These are phyloP conservation scores for Pollenia amentaria DNA, from an alignment of 2,888 invertebrate species.

Conservation along the genomic window DNA sequence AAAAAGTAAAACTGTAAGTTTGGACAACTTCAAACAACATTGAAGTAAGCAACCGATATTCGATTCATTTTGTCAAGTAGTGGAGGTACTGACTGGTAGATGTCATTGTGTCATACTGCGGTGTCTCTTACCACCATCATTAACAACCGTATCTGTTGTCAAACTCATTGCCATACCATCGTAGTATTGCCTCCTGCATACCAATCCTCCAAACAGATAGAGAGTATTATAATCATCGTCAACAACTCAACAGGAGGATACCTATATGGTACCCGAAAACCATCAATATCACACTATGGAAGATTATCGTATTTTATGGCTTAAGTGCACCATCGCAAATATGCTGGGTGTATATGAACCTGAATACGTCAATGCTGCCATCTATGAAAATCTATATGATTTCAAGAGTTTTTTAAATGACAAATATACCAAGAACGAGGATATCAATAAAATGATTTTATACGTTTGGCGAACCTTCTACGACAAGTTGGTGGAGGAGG, in stretches of 20 bases:
- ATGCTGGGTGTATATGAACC: conserved; percentile 82
- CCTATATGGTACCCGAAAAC: conserved; percentile 30
- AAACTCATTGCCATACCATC: conserved; percentile 7
- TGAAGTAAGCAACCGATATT: conserved; percentile 15
- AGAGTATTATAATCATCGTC: background rate
- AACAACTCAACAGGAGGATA: conserved; percentile 40
- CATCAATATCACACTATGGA: conserved; percentile 68
- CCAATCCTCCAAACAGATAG: background rate
- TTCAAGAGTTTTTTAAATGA: conserved; percentile 86
- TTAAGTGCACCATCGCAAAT: conserved; percentile 87
- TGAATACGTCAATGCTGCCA: conserved; percentile 79
- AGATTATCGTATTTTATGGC: conserved; percentile 89
- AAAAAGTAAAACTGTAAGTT: conserved; percentile 3
- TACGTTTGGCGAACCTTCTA: conserved; percentile 89
- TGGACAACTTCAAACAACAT: background rate
- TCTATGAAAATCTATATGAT: conserved; percentile 85
- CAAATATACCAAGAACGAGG: conserved; percentile 85
- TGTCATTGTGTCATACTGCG: conserved; percentile 18
- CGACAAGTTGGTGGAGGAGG: conserved; percentile 90
- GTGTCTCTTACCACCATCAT: conserved; percentile 18
- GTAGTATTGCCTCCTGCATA: background rate
- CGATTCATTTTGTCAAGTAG: conserved; percentile 1
- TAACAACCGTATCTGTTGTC: conserved; percentile 2
- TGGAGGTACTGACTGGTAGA: background rate
- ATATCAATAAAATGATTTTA: conserved; percentile 87